These are phyloP conservation scores for Creontiades dilutus DNA, from an alignment of 2,888 invertebrate species.

Conservation along the genomic window DNA sequence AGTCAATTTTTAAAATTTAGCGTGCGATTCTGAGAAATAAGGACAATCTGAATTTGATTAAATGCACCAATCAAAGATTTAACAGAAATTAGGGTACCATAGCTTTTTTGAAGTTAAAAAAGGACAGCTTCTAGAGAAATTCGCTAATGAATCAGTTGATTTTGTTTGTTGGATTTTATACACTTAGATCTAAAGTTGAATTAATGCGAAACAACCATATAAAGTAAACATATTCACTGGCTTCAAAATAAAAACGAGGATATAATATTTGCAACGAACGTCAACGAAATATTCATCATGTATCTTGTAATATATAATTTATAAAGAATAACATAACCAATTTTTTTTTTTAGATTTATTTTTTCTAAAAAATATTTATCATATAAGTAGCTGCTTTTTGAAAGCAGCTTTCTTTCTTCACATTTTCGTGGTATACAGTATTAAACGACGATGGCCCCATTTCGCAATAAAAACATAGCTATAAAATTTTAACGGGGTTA, in stretches of 20 bases:
- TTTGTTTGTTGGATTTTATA: too few species aligned
- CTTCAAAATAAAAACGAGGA: conserved; percentile 38
- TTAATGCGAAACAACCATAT: neutral
- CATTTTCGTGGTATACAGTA: conserved; percentile 67
- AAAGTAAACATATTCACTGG: conserved; percentile 25
- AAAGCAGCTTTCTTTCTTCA: conserved; percentile 57
- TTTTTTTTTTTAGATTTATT: conserved; percentile 52
- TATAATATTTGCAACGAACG: conserved; percentile 47
- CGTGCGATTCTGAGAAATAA: neutral
- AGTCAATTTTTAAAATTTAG: neutral
- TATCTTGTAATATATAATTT: conserved; percentile 65
- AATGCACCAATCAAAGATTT: too few species aligned
- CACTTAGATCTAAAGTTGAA: too few species aligned
- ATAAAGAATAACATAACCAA: conserved; percentile 70
- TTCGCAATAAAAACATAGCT: neutral
- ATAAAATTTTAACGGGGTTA: conserved; percentile 46
- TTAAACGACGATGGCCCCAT: conserved; percentile 53
- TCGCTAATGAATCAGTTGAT: too few species aligned
- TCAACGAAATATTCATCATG: conserved; percentile 55
- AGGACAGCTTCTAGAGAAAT: too few species aligned
- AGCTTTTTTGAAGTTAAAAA: too few species aligned
- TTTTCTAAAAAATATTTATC: conserved; percentile 67
- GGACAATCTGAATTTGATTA: too few species aligned
- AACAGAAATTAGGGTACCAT: too few species aligned
- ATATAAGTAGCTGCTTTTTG: conserved; percentile 65